phyloP scores from a whole-genome alignment of 2,113 vertebrate genomes.

The Epinephelus cyanopodus region DNA sequence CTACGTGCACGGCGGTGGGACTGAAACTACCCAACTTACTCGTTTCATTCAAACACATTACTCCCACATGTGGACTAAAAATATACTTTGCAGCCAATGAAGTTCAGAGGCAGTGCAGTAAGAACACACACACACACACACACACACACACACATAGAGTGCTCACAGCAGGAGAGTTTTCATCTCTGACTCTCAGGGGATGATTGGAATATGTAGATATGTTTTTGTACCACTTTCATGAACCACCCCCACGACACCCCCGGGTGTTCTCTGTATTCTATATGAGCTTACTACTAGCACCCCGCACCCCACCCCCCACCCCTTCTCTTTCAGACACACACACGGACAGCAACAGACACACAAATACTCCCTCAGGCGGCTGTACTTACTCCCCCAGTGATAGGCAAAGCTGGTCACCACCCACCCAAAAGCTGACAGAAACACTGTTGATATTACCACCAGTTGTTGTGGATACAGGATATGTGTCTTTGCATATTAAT shows the following conservation, averaged over 20 bases:
- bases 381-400: conserved; percentile 78
- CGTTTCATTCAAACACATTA: conserved; percentile 81
- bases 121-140: conserved; percentile 26
- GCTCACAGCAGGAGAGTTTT: conserved; percentile 76
- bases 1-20: conserved; percentile 58
- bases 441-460: conserved; percentile 76
- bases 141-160: conserved; percentile 30
- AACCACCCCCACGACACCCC: conserved; percentile 75
- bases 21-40: conserved; percentile 78
- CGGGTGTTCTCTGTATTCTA: conserved; percentile 72
- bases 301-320: conserved; percentile 24
- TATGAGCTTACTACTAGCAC: conserved; percentile 74
- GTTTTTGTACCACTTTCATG: conserved; percentile 77
- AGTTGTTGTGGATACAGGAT: conserved; percentile 76
- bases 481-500: conserved; percentile 77
- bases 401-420: conserved; percentile 79
- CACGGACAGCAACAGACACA: conserved; percentile 69
- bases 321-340: conserved; percentile 44
- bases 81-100: conserved; percentile 75
- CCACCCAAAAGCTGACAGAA: conserved; percentile 77
- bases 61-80: conserved; percentile 81
- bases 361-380: conserved; percentile 68
- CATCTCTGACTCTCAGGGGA: conserved; percentile 77
- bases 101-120: conserved; percentile 71
- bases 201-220: conserved; percentile 80